Evolutionary conservation across 1,140 invertebrate species (phyloP).

Genomic region (Scaptomyza montana): DNA sequence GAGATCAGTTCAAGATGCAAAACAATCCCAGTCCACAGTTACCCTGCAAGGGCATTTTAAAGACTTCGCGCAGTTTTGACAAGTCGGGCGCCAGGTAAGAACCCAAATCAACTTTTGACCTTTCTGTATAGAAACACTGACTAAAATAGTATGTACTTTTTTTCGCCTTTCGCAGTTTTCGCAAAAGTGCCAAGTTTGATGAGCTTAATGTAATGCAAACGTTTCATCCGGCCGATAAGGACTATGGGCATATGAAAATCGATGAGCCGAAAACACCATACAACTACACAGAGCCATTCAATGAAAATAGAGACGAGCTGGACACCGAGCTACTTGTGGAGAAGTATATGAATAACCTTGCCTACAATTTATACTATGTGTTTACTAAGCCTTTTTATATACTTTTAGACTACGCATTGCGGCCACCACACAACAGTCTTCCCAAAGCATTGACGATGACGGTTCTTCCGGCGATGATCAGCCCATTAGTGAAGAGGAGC

Average conservation of each 20-base stretch:
- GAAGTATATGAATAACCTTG: constrained; percentile 84
- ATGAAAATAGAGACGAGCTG: constrained; percentile 89
- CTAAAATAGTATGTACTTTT: constrained; percentile 47
- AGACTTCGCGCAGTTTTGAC: constrained; percentile 95
- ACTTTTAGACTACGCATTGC: constrained; percentile 83
- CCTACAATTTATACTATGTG: neutral
- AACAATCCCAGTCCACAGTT: constrained; percentile 86
- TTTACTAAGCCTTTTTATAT: neutral
- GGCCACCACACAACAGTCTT: constrained; percentile 81
- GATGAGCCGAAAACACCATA: constrained; percentile 99
- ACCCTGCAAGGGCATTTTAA: constrained; percentile 95
- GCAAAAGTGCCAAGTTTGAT: constrained; percentile 96
- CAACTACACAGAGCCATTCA: constrained; percentile 90
- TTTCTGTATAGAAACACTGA: constrained; percentile 10
- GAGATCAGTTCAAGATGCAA: constrained; percentile 63
- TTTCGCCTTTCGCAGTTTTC: constrained; percentile 84
- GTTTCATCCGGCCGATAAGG: constrained; percentile 98
- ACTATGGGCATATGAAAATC: constrained; percentile 99
- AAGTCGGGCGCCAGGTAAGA: constrained; percentile 84
- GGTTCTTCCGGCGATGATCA: constrained; percentile 87
- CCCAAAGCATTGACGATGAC: constrained; percentile 86
- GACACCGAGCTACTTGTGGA: constrained; percentile 92
- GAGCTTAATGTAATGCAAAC: constrained; percentile 99
- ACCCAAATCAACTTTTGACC: constrained; percentile 36
- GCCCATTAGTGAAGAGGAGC: constrained; percentile 87